Percentiles rank a stretch among this genome's conserved stretches.
Evolutionary conservation across 2,113 vertebrate species (phyloP).

Genomic region (Nycticryphes semicollaris): DNA sequence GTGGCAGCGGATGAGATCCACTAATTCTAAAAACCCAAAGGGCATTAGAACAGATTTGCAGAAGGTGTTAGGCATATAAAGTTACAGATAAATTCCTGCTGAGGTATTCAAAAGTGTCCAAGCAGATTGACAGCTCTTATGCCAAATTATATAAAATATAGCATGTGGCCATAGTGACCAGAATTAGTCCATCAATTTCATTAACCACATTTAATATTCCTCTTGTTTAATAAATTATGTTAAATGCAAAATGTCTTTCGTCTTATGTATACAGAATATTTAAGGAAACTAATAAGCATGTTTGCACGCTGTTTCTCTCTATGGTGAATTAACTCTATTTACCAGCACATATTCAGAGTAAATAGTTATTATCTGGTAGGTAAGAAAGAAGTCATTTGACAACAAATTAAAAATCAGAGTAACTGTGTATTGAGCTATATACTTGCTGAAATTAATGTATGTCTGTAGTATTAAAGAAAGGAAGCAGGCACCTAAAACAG

Average conservation of each 20-base stretch:
- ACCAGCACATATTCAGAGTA: neutral
- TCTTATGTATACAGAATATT: neutral
- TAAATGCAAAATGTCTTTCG: neutral
- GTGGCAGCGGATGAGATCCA: neutral
- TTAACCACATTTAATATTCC: neutral
- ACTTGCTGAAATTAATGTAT: neutral
- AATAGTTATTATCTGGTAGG: neutral
- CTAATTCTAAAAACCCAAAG: neutral
- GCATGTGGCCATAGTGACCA: neutral
- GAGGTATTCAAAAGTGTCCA: neutral
- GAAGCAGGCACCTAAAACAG: neutral
- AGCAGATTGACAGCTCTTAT: neutral
- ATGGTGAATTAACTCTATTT: neutral
- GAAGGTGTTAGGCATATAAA: neutral
- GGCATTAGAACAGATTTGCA: neutral
- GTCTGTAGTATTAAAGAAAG: neutral
- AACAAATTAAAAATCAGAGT: neutral
- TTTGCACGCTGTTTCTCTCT: neutral
- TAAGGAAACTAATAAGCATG: neutral
- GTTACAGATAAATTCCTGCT: neutral
- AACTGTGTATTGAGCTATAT: neutral
- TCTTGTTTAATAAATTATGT: neutral
- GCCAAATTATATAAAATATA: neutral
- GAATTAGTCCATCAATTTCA: neutral
- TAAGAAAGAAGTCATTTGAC: neutral